Evolutionary conservation across 2,797 vertebrate genomes (phyloP).

Genomic region (Borostomias antarcticus): DNA sequence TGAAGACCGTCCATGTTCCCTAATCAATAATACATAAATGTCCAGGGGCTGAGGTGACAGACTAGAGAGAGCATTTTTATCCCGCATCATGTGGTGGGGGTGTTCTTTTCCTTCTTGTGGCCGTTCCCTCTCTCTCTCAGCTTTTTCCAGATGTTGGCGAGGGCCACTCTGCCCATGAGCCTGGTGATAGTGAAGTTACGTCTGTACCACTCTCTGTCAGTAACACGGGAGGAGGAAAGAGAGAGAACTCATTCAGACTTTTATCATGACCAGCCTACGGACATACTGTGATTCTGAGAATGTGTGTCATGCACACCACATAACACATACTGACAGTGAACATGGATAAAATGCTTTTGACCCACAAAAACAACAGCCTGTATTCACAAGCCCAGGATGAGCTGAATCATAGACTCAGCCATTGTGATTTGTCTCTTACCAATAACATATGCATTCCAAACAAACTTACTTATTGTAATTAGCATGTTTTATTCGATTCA

Average conservation of each 20-base stretch:
- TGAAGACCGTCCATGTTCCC: too few species aligned
- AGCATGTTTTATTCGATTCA: constrained; percentile 85
- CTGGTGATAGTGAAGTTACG: constrained; percentile 92
- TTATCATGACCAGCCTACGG: not conserved
- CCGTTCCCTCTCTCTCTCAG: constrained; percentile 58
- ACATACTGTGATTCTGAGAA: not conserved
- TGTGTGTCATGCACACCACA: not conserved
- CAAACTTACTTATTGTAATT: constrained; percentile 89
- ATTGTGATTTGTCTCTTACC: too few species aligned
- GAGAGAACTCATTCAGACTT: not conserved
- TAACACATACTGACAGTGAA: not conserved
- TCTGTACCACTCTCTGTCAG: constrained; percentile 90
- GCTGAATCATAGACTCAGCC: too few species aligned
- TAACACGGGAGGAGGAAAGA: not conserved
- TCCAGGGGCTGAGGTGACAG: not conserved
- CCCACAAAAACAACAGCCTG: not conserved
- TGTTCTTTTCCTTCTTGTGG: constrained; percentile 21
- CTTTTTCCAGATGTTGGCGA: constrained; percentile 77
- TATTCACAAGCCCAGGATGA: not conserved
- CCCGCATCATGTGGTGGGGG: constrained; percentile 30
- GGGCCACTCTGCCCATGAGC: constrained; percentile 86
- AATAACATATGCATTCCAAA: not conserved
- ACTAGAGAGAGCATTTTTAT: constrained; percentile 3
- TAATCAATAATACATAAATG: not conserved
- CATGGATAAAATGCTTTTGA: not conserved